Evolutionary conservation across 2,888 invertebrate genomes (phyloP), one percentile per base, ranked within the genome.

Genomic region (Cyclophora albipunctata): DNA sequence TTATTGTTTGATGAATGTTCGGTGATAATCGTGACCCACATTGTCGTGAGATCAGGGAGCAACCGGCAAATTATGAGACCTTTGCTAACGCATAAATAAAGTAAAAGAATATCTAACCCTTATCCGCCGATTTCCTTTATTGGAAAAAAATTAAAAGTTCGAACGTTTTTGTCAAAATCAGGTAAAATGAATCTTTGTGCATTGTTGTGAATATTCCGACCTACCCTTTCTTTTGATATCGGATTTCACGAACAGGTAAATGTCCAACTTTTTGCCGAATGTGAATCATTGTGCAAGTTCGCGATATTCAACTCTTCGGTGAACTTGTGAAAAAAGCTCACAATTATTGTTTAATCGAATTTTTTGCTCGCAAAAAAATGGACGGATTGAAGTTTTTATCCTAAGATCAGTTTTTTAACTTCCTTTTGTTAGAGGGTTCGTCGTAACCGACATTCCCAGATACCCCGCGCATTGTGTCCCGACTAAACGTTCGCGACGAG

Each of bases 401-500:
- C 20, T 20, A 20, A 69, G 63, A 66, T 68, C 65, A 59, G 70
- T 83, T 84, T 87, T 86, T 87, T 80, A 78, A 72, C 75, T 76
- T 82, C 79, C 81, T 75, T 82, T 87, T 87, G 84, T 86, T 66
- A 71, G 60, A 59, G 58, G 71, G 64, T 73, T 79, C 79, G 80
- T 79, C 79, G 80, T 84, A 87, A 86, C 87, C 81, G 85, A 86
- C 84, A 82, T 88, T 88, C 88, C 81, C 87, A 87, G 85, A 82
- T 86, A 77, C 78, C 68, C 64, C 68, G 64, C 64, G 78, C 71
- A 78, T 87, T 86, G 82, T 87, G 72, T 75, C 61, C 59, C 64
- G 68, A 69, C 80, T 81, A 81, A 84, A 81, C 76, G 83, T 81
- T 81, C 75, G 77, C 72, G 67, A 70, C 64, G 68, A 37, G 4